These are phyloP conservation scores for Andrena dorsata DNA, from an alignment of 2,888 invertebrate species.

Conservation along the genomic window DNA sequence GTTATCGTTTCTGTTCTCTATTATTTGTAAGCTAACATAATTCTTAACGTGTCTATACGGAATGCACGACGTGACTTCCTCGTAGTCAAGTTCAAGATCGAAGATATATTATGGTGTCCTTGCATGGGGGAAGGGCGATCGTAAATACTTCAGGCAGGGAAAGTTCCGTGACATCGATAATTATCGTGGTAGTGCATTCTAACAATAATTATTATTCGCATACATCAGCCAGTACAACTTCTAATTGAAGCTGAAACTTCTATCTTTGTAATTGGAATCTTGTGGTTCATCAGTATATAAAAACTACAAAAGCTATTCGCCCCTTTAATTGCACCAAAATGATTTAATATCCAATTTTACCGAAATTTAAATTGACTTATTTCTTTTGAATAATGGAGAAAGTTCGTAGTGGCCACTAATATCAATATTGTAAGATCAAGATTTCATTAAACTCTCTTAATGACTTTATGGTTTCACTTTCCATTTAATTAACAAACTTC, in stretches of 20 bases:
- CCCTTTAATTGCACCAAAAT: no score
- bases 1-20: conserved; percentile 22
- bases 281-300: no score
- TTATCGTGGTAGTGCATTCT: not conserved
- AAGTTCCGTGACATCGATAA: conserved; percentile 15
- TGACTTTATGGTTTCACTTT: conserved; percentile 18
- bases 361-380: no score
- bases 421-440: not conserved
- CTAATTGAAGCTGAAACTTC: not conserved
- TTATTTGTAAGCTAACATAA: conserved; percentile 46
- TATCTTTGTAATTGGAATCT: not conserved
- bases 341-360: no score
- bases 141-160: conserved; percentile 16
- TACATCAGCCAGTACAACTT: no score
- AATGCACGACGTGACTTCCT: conserved; percentile 49
- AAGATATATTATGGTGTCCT: conserved; percentile 54
- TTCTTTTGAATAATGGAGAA: conserved; percentile 1
- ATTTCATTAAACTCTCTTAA: not conserved
- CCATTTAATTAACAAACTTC: not conserved
- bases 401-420: not conserved
- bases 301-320: no score
- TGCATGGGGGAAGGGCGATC: conserved; percentile 28
- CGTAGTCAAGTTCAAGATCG: conserved; percentile 54
- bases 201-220: not conserved
- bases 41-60: conserved; percentile 47